Conservation (phyloP, 2,797 vertebrate species). For the Meriones psammophilus region DNA sequence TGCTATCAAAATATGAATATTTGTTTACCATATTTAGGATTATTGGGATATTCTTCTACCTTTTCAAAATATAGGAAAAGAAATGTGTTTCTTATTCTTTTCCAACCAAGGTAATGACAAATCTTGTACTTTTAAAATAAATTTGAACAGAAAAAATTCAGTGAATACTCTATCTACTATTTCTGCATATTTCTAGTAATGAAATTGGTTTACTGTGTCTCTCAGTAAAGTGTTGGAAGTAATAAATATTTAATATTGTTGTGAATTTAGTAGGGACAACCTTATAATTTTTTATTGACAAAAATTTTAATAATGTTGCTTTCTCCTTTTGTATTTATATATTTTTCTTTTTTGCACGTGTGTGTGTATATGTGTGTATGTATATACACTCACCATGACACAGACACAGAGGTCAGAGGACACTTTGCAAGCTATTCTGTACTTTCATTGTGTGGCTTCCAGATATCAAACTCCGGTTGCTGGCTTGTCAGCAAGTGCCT, state of each 20-base stretch:
- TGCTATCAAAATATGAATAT: neutral
- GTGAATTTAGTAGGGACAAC: neutral
- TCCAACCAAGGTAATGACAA: neutral
- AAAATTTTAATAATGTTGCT: neutral
- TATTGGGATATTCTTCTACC: neutral
- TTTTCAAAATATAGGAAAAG: constrained; percentile 52
- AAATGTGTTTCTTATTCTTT: constrained; percentile 52
- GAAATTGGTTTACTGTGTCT: constrained; percentile 51
- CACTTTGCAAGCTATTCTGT: neutral
- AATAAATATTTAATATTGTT: constrained; percentile 45
- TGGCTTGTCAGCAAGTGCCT: neutral
- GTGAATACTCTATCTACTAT: neutral
- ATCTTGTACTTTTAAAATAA: constrained; percentile 25
- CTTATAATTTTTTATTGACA: constrained; percentile 16
- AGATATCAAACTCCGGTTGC: neutral
- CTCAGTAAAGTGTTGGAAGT: neutral
- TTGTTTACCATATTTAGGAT: constrained; percentile 35
- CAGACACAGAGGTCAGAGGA: neutral
- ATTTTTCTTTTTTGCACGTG: neutral
- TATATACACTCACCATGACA: neutral
- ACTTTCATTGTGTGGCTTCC: neutral
- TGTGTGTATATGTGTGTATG: neutral
- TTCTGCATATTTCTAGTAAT: constrained; percentile 13
- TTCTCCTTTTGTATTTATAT: neutral
- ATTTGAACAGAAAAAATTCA: constrained; percentile 25